Conservation (phyloP, 1,140 invertebrate species). For the Diachasmimorpha longicaudata region DNA sequence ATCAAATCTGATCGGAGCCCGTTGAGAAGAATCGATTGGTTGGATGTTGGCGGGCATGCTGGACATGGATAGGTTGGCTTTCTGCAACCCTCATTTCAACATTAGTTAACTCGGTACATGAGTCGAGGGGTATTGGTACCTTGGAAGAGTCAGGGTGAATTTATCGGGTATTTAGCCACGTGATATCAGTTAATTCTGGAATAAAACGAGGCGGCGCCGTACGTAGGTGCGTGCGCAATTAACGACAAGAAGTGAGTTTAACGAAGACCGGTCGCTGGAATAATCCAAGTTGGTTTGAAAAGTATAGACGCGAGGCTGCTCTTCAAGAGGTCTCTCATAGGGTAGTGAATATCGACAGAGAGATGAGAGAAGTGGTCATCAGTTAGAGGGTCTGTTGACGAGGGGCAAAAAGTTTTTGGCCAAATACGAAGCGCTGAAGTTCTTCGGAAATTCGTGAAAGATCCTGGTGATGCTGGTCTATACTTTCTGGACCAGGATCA, state of each 20-base stretch:
- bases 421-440: not conserved
- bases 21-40: slow-evolving; percentile 13
- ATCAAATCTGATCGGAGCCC: not conserved
- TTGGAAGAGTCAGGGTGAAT: slow-evolving; percentile 12
- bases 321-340: not conserved
- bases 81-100: not conserved
- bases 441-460: not conserved
- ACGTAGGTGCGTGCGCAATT: slow-evolving; percentile 31
- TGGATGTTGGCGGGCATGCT: slow-evolving; percentile 19
- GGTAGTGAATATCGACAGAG: no score
- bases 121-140: not conserved
- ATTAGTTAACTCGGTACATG: slow-evolving; percentile 24
- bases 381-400: not conserved
- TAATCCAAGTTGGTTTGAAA: not conserved
- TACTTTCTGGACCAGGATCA: not conserved
- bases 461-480: not conserved
- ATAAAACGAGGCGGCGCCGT: slow-evolving; percentile 23
- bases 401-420: not conserved
- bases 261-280: slow-evolving; percentile 26
- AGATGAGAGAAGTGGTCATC: no score
- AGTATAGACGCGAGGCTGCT: not conserved
- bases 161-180: slow-evolving; percentile 31
- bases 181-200: slow-evolving; percentile 32
- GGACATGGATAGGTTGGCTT: slow-evolving; percentile 3
- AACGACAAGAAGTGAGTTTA: slow-evolving; percentile 26